A percentile compares a stretch with the other conserved stretches of the same genome.
Evolutionary conservation across 2,888 invertebrate genomes (phyloP).

Genomic region (Cataglyphis albicans): DNA sequence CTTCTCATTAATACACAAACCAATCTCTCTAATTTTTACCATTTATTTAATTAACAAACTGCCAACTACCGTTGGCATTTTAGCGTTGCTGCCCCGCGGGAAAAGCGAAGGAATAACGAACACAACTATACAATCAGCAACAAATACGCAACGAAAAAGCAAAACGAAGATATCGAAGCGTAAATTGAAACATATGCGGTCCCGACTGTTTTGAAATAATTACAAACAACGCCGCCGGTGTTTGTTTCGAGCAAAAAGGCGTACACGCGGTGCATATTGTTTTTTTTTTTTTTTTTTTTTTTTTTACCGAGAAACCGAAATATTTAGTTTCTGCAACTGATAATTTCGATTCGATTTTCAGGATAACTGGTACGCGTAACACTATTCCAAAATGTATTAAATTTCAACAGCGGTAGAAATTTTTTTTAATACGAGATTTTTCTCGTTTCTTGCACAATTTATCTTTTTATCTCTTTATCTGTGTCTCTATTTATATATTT

Average conservation of each 20-base stretch:
- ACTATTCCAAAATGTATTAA: neutral
- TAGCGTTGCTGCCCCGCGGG: neutral
- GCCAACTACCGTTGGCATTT: neutral
- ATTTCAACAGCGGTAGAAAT: neutral
- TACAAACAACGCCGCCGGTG: conserved; percentile 28
- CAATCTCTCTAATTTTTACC: neutral
- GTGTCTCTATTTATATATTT: neutral
- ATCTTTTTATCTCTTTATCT: neutral
- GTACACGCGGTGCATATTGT: neutral
- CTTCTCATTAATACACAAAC: neutral
- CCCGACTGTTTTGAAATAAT: conserved; percentile 33
- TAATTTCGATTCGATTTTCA: conserved; percentile 27
- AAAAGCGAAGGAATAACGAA: conserved; percentile 28
- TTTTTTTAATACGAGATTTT: neutral
- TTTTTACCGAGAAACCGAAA: neutral
- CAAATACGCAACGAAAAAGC: conserved; percentile 16
- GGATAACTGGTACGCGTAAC: neutral
- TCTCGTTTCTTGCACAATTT: neutral
- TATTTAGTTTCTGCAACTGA: conserved; percentile 29
- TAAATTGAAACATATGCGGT: conserved; percentile 44
- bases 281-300: conserved; percentile 22
- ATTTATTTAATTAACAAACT: conserved; percentile 15
- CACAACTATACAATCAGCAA: conserved; percentile 27
- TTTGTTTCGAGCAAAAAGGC: conserved; percentile 34
- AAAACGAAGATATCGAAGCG: conserved; percentile 36